Percentiles rank a stretch among this genome's conserved stretches.
Conservation (phyloP, 2,797 vertebrate species). For the Acridotheres tristis region DNA sequence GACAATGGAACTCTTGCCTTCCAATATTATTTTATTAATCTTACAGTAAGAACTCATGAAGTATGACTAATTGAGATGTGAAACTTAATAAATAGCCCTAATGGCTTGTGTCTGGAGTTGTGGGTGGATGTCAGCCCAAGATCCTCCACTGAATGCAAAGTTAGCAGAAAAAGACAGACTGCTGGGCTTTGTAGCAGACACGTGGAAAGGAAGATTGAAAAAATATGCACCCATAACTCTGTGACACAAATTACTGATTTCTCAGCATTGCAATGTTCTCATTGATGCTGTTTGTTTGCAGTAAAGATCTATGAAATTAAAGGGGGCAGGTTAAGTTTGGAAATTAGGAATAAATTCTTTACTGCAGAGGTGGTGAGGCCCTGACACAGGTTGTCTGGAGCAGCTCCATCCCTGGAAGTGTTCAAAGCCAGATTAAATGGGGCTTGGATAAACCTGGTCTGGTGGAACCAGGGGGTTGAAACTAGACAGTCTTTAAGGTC, state of each 20-base stretch:
- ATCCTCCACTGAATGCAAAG: not conserved
- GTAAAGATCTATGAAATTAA: not conserved
- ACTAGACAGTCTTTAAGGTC: not conserved
- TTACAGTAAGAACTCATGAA: not conserved
- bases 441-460: not conserved
- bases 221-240: fast-evolving
- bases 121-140: not conserved
- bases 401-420: not conserved
- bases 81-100: not conserved
- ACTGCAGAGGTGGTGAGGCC: not conserved
- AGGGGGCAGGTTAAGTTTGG: not conserved
- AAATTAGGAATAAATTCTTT: not conserved
- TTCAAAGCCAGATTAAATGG: not conserved
- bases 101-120: not conserved
- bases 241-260: not conserved
- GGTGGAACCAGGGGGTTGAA: not conserved
- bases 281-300: not conserved
- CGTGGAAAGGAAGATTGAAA: not conserved
- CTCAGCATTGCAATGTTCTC: fast-evolving
- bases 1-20: not conserved
- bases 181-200: not conserved
- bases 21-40: not conserved
- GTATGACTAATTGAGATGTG: not conserved
- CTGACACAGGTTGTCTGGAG: not conserved
- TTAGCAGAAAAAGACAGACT: not conserved